Evolutionary conservation across 2,888 invertebrate species (phyloP).

Genomic region (Aphodius granarius): DNA sequence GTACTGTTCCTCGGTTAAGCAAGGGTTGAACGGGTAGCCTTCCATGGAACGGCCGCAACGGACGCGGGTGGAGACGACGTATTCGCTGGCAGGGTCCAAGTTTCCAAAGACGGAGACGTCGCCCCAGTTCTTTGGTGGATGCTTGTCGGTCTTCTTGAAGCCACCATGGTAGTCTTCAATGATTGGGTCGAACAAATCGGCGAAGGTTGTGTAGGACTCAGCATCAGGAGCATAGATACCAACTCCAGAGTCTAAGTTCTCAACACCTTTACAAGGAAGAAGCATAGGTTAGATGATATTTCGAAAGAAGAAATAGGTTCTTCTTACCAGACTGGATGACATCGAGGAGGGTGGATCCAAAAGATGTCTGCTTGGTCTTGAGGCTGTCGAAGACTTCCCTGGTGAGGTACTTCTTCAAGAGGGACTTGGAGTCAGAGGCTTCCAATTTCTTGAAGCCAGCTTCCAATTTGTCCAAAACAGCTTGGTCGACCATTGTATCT

Average conservation of each 20-base stretch:
- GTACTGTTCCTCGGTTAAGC: slow-evolving; percentile 94
- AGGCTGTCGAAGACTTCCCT: slow-evolving; percentile 88
- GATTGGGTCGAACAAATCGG: slow-evolving; percentile 94
- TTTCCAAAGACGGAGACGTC: slow-evolving; percentile 88
- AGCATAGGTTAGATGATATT: not conserved
- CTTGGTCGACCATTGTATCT: slow-evolving; percentile 82
- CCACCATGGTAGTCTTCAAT: slow-evolving; percentile 97
- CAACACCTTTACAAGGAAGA: slow-evolving; percentile 80
- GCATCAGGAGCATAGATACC: slow-evolving; percentile 98
- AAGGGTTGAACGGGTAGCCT: slow-evolving; percentile 98
- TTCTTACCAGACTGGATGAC: slow-evolving; percentile 90
- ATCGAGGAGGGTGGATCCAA: slow-evolving; percentile 91
- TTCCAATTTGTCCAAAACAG: slow-evolving; percentile 88
- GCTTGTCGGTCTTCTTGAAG: slow-evolving; percentile 92
- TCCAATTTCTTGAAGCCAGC: slow-evolving; percentile 86
- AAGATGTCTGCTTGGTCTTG: slow-evolving; percentile 91
- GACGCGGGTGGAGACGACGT: slow-evolving; percentile 93
- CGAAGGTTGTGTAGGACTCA: slow-evolving; percentile 90
- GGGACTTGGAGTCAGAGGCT: slow-evolving; percentile 89
- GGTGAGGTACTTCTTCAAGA: slow-evolving; percentile 94
- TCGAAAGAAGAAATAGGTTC: not conserved
- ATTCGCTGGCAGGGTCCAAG: slow-evolving; percentile 89
- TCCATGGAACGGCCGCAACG: slow-evolving; percentile 94
- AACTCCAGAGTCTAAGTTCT: slow-evolving; percentile 95
- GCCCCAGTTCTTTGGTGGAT: slow-evolving; percentile 93